A percentile compares a stretch with the other conserved stretches of the same genome.
Evolutionary conservation across 2,797 vertebrate genomes (phyloP).

Genomic region (Rhincodon typus): DNA sequence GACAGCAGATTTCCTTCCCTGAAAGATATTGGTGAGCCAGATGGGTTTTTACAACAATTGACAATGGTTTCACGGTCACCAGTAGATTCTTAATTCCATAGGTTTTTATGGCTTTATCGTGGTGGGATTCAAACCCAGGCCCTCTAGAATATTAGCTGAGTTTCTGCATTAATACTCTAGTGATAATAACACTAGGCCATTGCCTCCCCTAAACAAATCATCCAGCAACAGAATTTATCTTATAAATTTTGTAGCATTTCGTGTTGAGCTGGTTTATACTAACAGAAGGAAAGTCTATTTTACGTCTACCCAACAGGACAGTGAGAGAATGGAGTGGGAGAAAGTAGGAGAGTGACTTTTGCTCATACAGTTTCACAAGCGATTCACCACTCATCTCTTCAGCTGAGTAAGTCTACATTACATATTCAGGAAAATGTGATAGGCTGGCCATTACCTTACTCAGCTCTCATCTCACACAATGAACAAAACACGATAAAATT

Average conservation of each 20-base stretch:
- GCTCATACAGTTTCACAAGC: conserved; percentile 98
- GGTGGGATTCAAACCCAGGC: no score
- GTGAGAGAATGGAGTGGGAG: conserved; percentile 94
- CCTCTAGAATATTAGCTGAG: no score
- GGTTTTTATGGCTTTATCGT: no score
- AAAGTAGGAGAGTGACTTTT: conserved; percentile 86
- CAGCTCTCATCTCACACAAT: conserved; percentile 74
- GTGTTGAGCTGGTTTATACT: conserved; percentile 78
- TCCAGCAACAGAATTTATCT: conserved; percentile 60
- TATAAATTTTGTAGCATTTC: conserved; percentile 76
- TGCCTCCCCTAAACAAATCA: conserved; percentile 44
- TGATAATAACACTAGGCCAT: no score
- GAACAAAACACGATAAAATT: conserved; percentile 66
- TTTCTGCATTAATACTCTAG: no score
- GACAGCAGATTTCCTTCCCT: no score
- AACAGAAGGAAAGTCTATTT: conserved; percentile 74
- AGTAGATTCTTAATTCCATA: no score
- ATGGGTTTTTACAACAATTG: no score
- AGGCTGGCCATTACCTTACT: conserved; percentile 69
- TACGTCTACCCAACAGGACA: conserved; percentile 85
- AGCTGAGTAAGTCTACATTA: conserved; percentile 85
- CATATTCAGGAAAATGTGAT: conserved; percentile 97
- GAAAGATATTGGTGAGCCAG: no score
- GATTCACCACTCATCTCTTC: conserved; percentile 91
- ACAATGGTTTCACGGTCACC: no score